Evolutionary conservation across 53 echinoderm and acorn worm genomes (phyloP), one percentile per base, ranked within the genome.

Genomic region (Mesocentrotus franciscanus): DNA sequence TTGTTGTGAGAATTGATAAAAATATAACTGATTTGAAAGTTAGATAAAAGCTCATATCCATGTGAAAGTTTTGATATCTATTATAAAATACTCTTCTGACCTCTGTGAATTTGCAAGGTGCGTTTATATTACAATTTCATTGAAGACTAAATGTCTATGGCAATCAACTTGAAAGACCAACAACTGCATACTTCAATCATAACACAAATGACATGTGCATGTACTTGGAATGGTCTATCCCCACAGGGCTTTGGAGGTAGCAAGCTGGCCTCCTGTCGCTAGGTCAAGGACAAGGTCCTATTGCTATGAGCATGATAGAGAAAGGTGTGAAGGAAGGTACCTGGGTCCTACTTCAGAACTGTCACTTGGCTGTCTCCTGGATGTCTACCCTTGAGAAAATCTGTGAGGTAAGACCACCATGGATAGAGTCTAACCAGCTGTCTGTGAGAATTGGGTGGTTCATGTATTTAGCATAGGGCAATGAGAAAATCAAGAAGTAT

Each of bases 271-370:
- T 99, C 99, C 91, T 99, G 84, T 99, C 99, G 49, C 97, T 99
- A 60, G 99, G 98, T 81, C 99, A 99, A 96, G 99, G 99, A 15
- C 99, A 99, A 90, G 99, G 99, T 29, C 99, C 99, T 49, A 98
- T 99, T 26, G 99, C 99, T 62, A 95, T 99, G 99, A 95, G 95
- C 74, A 98, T 99, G 96, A 99, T 99, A 85, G 99, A 99, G 96
- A 97, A 97, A 60, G 99, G 96, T 71, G 92, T 99, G 85, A 99
- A 99, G 91, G 99, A 99, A 95, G 99, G 99, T 26, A 99, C 97
- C 10, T 99, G 99, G 99, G 99, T 99, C 60, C 96, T 99, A 85
- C 96, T 99, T 29, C 99, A 99, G 96, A 99, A 99, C 93, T 99
- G 99, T 79, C 99, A 99, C 71, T 94, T 99, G 74, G 99, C 99